Base-by-base conservation (phyloP, 2,888 invertebrate genomes). In the Pelosia muscerda region DNA sequence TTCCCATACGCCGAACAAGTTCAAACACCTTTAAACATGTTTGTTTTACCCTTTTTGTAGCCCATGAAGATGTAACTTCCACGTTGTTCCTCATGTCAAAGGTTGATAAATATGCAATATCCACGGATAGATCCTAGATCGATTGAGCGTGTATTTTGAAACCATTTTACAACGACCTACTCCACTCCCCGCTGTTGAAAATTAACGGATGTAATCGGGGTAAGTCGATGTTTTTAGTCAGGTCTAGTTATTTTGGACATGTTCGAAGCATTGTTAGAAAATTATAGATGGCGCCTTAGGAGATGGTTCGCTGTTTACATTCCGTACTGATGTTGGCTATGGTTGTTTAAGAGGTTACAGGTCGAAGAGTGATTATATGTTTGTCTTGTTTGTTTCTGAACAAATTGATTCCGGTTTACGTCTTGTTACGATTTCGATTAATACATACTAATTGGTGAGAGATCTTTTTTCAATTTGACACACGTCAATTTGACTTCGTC, bases 81-180 rank as follows among this genome's bases (percentile, higher is more conserved):
- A 90, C 89, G 92, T 93, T 87, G 92, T 93, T 93, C 92, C 89
- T 84, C 91, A 89, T 94, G 94, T 95, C 94, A 94, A 93, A 95
- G 94, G 94, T 95, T 95, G 94, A 93, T 94, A 95, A 94, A 94
- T 94, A 94, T 94, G 94, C 94, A 94, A 93, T 94, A 94, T 90
- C 91, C 91, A 81, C 78, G 86, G 88, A 90, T 92, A 88, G 90
- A 92, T 91, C 91, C 85, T 72, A 84, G 89, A 93, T 94, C 93
- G 94, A 93, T 92, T 88, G 88, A 86, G 89, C 92, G 93, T 93
- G 94, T 90, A 87, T 80, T 83, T 73, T 72, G 34, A 72, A 78
- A 86, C 92, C 91, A 90, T 19, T 61, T 0, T 60, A 78, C 22
- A 2, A 19, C 65, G 88, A 82, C 2, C 88, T 77, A 2, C n/a